Percentiles rank a stretch among this genome's conserved stretches.
These are phyloP conservation scores for Agrotis ipsilon DNA, from an alignment of 2,888 invertebrate species.

Conservation along the genomic window DNA sequence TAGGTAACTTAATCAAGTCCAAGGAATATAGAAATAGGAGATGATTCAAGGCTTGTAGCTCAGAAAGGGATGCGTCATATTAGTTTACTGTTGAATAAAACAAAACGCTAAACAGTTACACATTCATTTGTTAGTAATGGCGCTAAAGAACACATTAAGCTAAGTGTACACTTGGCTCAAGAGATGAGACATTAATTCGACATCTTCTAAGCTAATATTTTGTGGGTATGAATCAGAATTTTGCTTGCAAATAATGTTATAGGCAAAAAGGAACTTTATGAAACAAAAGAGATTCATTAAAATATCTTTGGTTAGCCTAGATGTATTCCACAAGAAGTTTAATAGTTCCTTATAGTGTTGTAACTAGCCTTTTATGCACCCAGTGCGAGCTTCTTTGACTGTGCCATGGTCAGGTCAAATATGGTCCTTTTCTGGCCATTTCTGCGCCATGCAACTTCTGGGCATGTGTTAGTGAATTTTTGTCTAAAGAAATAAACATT, in stretches of 20 bases:
- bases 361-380: no score
- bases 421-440: no score
- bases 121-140: constrained; percentile 10
- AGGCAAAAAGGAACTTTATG: background rate
- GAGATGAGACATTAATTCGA: constrained; percentile 1
- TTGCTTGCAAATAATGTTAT: background rate
- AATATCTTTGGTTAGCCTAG: no score
- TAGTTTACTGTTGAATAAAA: constrained; percentile 26
- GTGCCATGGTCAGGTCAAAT: no score
- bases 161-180: constrained; percentile 26
- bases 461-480: no score
- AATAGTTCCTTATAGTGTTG: no score
- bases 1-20: background rate
- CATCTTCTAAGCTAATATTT: background rate
- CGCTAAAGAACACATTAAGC: background rate
- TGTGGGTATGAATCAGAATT: background rate
- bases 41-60: constrained; percentile 29
- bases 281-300: no score
- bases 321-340: no score
- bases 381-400: no score
- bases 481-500: no score
- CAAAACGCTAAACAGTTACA: constrained; percentile 7
- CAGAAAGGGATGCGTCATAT: constrained; percentile 33
- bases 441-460: no score
- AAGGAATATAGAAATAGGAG: constrained; percentile 21